Percentiles rank a stretch among this genome's conserved stretches.
phyloP scores from a whole-genome alignment of 2,888 invertebrate species.

The Sarcophaga variegata region DNA sequence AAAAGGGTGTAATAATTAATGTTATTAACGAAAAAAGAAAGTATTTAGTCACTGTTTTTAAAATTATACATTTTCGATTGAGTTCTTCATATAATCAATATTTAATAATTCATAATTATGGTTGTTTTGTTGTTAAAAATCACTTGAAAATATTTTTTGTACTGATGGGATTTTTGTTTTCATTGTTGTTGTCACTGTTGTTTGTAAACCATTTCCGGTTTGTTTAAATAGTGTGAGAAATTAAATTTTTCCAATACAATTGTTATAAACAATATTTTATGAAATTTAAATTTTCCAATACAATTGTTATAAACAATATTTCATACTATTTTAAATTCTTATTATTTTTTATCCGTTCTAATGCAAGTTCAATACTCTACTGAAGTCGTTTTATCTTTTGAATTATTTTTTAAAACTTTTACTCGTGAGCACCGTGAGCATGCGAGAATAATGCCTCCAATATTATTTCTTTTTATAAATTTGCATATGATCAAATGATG shows the following conservation, averaged over 20 bases:
- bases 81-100: no score
- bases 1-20: no score
- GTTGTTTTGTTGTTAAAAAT: no score
- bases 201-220: slow-evolving; percentile 37
- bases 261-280: neutral
- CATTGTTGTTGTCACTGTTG: no score
- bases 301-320: neutral
- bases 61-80: neutral
- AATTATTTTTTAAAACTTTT: slow-evolving; percentile 15
- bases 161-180: no score
- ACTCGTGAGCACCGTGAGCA: neutral
- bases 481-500: neutral
- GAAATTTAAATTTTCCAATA: slow-evolving; percentile 13
- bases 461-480: neutral
- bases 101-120: no score
- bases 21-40: no score
- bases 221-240: neutral
- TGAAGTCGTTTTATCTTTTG: slow-evolving; percentile 32
- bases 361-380: slow-evolving; percentile 51
- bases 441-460: neutral
- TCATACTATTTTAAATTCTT: neutral
- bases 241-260: slow-evolving; percentile 10
- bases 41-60: no score
- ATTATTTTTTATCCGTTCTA: slow-evolving; percentile 38
- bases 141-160: no score